Evolutionary conservation across 2,113 vertebrate genomes (phyloP).

Genomic region (Tauraco erythrolophus): DNA sequence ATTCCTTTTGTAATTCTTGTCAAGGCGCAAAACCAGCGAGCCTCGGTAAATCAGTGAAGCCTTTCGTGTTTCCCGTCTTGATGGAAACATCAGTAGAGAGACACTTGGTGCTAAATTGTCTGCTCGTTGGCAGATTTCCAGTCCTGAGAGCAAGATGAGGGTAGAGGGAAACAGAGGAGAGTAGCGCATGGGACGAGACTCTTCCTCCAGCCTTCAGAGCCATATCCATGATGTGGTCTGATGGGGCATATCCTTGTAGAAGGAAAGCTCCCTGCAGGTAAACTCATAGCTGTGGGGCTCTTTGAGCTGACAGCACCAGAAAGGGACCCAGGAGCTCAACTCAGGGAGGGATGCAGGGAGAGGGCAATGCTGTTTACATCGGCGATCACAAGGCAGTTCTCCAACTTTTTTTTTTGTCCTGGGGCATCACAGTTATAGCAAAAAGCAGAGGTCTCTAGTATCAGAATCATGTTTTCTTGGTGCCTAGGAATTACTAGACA

Average conservation of each 20-base stretch:
- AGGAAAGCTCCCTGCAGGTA: neutral
- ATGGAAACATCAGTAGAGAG: conserved; percentile 7
- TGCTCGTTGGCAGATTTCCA: neutral
- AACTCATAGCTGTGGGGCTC: neutral
- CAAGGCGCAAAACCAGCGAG: neutral
- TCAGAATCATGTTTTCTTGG: neutral
- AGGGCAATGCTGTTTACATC: neutral
- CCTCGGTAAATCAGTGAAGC: neutral
- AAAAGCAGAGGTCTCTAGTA: neutral
- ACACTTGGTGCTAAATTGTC: neutral
- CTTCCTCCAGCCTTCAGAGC: neutral
- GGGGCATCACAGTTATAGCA: neutral
- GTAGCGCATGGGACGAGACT: neutral
- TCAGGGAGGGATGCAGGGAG: neutral
- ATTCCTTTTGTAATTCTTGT: conserved; percentile 20
- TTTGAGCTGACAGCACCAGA: neutral
- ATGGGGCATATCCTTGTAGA: neutral
- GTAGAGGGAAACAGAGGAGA: neutral
- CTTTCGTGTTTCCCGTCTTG: neutral
- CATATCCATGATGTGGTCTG: neutral
- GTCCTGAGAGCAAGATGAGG: neutral
- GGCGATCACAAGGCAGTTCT: neutral
- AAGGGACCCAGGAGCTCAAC: neutral
- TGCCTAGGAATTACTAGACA: neutral
- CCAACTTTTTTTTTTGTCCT: neutral